These are phyloP conservation scores for Percina caprodes DNA, from an alignment of 2,113 vertebrate species.

Conservation along the genomic window DNA sequence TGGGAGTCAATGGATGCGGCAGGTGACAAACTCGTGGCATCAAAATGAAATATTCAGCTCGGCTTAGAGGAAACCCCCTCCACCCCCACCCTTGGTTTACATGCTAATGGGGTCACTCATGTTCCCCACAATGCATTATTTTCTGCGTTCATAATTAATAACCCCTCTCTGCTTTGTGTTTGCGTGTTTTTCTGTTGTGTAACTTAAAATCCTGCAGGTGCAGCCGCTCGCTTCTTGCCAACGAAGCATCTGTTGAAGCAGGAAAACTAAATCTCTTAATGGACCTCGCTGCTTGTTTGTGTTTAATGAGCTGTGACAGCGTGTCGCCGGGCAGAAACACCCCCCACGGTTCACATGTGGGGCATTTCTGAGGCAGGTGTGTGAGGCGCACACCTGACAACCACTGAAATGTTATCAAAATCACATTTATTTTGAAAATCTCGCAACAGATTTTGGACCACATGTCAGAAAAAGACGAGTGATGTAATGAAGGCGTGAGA, in stretches of 20 bases:
- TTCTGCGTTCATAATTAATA: constrained; percentile 56
- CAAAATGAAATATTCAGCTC: no score
- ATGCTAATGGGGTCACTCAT: constrained; percentile 25
- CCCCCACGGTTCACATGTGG: not conserved
- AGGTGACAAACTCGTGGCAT: no score
- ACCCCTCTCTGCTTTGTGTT: not conserved
- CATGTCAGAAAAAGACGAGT: not conserved
- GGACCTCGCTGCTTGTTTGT: constrained; percentile 7
- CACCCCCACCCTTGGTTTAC: no score
- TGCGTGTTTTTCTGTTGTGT: constrained; percentile 23
- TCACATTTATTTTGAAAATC: not conserved
- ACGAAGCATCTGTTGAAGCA: constrained; percentile 13
- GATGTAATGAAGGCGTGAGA: no score
- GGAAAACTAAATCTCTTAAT: constrained; percentile 35
- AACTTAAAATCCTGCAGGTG: not conserved
- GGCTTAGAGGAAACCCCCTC: no score
- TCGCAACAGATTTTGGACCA: not conserved
- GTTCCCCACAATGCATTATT: constrained; percentile 27
- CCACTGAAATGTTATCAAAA: no score
- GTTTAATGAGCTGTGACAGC: constrained; percentile 5
- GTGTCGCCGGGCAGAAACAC: not conserved
- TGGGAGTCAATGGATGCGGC: no score
- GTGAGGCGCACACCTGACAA: no score
- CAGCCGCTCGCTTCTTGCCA: not conserved
- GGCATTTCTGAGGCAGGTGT: not conserved